Evolutionary conservation across 2,888 invertebrate genomes (phyloP), one percentile per base, ranked within the genome.

Genomic region (Synergus laeviventris): DNA sequence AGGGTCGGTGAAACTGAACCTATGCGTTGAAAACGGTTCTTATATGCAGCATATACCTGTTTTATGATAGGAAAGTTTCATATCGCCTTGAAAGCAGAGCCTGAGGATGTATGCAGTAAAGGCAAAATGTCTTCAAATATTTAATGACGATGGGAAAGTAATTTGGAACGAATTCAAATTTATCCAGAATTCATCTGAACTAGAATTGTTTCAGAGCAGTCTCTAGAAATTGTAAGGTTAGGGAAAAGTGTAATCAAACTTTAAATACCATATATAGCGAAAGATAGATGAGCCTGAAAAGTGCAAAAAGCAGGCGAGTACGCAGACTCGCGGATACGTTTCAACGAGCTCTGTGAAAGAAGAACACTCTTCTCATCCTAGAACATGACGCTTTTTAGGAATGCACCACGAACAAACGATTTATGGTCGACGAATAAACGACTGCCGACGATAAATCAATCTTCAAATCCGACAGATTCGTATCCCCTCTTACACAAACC

Each of bases 381-480:
- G 36, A 61, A 31, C 38, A n/a, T 38, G 38, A 38, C 61, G 2
- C 31, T 70, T 66, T 70, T 70, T 16, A 49, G 16, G 24, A 45
- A 45, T 7, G n/a, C n/a, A 54, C 36, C 45, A 49, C 64, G 39
- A 75, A 73, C 66, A 59, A 76, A 74, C 66, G 49, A 78, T 78
- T 75, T 75, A 78, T 76, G 64, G 16, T 62, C n/a, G 11, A 60
- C 18, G 64, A 60, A 78, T 59, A 78, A 76, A 74, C 62, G 38
- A 66, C 54, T 64, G 16, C 73, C 73, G 74, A 66, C 75, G 21
- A 75, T 78, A 74, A 78, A 76, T 78, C 78, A 39, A 39, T n/a
- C 76, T 76, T 49, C 14, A 70, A 49, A 54, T 64, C 59, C 64
- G 70, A 74, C 49, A 45, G 59, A 75, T 78, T 59, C 64, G 75